Base-by-base conservation (phyloP, 2,888 invertebrate genomes). In the Pelosia muscerda region DNA sequence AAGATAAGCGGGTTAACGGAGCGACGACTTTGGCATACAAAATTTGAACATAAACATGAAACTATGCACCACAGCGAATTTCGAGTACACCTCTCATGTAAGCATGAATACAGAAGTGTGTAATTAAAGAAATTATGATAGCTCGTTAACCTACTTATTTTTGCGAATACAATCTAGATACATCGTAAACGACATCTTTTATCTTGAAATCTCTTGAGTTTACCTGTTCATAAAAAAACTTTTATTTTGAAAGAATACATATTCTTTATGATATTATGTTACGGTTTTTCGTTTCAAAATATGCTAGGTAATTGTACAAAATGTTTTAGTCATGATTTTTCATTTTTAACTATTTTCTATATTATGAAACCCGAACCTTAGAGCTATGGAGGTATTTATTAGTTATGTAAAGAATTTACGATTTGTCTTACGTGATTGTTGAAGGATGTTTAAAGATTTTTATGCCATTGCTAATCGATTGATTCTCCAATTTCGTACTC, bases 1-100 rank as follows among this genome's bases (percentile, higher is more conserved):
- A 78, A 90, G 91, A 91, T 92, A 92, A 90, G 88, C 62, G 42
- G 90, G 90, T 90, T 90, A 92, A 87, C 90, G 85, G 90, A 86
- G 85, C 87, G 82, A 65, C 78, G 74, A 75, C 81, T 81, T 75
- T 77, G 79, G 87, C 88, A 89, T 89, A 88, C 86, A 74, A 87
- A 89, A 88, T 86, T 79, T 79, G 31, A 65, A 65, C 31, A 69
- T 57, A 76, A 68, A 63, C 78, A 84, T 83, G 83, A 86, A 85
- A 81, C 65, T 76, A 78, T 76, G 57, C 63, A 69, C 31, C 75
- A 71, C 71, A 68, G 74, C 79, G 77, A 74, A 68, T 76, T 75
- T 76, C 74, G 75, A 70, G 68, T 66, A 74, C 67, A 70, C 68
- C 69, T 71, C 69, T 71, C 76, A 76, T 55, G 74, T 80, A 75